Base-by-base conservation (phyloP, 1,140 invertebrate species). In the Adelges cooleyi region DNA sequence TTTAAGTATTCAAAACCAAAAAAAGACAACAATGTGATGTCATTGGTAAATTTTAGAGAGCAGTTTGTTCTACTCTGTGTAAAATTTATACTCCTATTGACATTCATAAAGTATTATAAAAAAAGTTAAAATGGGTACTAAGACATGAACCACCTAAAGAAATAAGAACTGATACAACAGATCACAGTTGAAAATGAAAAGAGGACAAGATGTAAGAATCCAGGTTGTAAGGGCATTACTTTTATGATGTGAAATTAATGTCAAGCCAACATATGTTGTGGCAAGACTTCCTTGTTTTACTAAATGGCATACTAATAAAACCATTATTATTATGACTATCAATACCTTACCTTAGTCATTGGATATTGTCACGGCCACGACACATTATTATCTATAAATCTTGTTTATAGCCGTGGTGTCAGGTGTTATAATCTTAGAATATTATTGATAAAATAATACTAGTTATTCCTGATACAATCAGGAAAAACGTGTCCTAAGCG, bases 41-140 rank as follows among this genome's bases (percentile, higher is more conserved):
- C 56, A 22, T 44, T 70, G 17, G 66, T 66, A 42, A 29, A 66
- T 20, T 67, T 68, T 46, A 65, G 50, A 20, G 51, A 17, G 20
- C 2, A 53, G 18, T 25, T 53, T 17, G 51, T 13, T 36, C 9
- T 17, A 22, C 51, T 38, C 13, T 53, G 10, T 36, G 15, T 15
- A 53, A 38, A 53, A 17, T 29, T 53, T 20, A 25, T 20, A 53
- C 49, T 5, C 6, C 15, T 29, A 51, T 17, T 51, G 23, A 27
- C 20, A 8, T 52, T 15, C 50, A 52, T 29, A 52, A 33, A 29
- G 50, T 25, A 52, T 52, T 18, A 33, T 29, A 18, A 52, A 52
- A 52, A 52, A 52, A 33, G 13, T 25, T 29, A 52, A 52, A 33
- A 52, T 33, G 25, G 25, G 49, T 15, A 29, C 49, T 33, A 52